Evolutionary conservation across 1,140 invertebrate species (phyloP).

Genomic region (Papilio aristodemus): DNA sequence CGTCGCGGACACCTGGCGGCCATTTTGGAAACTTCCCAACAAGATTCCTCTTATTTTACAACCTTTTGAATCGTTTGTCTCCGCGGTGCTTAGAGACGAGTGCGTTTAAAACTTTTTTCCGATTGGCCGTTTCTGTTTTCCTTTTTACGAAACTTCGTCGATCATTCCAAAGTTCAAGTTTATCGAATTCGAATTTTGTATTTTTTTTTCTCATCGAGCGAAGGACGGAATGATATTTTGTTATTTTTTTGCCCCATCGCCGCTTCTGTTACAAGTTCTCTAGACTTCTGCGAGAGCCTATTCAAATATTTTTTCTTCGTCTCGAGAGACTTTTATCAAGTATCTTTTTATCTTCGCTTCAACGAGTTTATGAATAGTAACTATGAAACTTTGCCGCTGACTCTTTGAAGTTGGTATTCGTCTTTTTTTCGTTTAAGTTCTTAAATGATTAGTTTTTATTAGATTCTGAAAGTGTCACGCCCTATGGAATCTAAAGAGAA

Average conservation of each 20-base stretch:
- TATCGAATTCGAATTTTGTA: constrained; percentile 33
- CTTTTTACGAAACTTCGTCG: constrained; percentile 37
- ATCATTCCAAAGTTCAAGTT: constrained; percentile 38
- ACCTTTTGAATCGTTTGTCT: constrained; percentile 55
- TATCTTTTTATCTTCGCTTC: constrained; percentile 33
- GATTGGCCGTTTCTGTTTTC: constrained; percentile 55
- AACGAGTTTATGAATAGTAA: constrained; percentile 33
- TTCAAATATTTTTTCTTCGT: constrained; percentile 31
- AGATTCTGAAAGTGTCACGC: not conserved
- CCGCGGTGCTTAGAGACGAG: constrained; percentile 46
- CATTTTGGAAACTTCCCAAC: constrained; percentile 47
- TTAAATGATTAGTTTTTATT: not conserved
- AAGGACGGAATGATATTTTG: constrained; percentile 13
- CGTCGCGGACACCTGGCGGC: constrained; percentile 57
- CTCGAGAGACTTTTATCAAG: constrained; percentile 32
- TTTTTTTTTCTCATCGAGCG: constrained; percentile 31
- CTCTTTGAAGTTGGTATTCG: constrained; percentile 10
- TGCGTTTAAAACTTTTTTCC: constrained; percentile 52
- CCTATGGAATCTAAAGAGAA: no score
- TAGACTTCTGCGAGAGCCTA: constrained; percentile 28
- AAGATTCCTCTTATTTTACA: constrained; percentile 45
- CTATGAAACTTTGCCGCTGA: constrained; percentile 21
- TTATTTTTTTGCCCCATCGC: constrained; percentile 23
- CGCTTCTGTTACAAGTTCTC: constrained; percentile 29
- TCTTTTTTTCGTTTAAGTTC: not conserved